A percentile compares a stretch with the other conserved stretches of the same genome.
These are phyloP conservation scores for Amblyjoppa proteus DNA, from an alignment of 2,888 invertebrate species.

Conservation along the genomic window DNA sequence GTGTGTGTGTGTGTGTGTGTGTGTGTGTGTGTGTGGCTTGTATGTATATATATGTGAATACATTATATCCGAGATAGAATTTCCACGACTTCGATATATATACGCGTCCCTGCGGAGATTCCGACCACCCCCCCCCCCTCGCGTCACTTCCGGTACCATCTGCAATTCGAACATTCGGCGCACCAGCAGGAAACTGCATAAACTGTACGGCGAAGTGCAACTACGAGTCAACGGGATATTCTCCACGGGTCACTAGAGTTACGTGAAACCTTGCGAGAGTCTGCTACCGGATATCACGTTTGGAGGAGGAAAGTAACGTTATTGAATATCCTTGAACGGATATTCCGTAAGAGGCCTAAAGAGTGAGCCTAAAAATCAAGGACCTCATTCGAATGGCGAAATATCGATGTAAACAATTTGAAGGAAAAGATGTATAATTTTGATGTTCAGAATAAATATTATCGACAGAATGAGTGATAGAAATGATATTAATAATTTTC, in stretches of 20 bases:
- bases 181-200: conserved; percentile 41
- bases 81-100: conserved; percentile 57
- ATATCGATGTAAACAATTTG: too few species aligned
- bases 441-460: too few species aligned
- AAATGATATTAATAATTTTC: too few species aligned
- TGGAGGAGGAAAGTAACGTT: not conserved
- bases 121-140: not conserved
- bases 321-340: not conserved
- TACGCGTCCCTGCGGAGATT: conserved; percentile 54
- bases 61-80: conserved; percentile 51
- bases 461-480: too few species aligned
- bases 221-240: conserved; percentile 56
- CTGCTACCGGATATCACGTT: conserved; percentile 23
- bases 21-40: too few species aligned
- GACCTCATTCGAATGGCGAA: too few species aligned
- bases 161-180: conserved; percentile 60
- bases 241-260: conserved; percentile 59
- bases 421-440: too few species aligned
- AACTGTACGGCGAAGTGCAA: not conserved
- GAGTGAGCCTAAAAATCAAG: too few species aligned
- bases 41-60: not conserved
- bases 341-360: too few species aligned
- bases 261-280: conserved; percentile 30
- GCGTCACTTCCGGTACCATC: conserved; percentile 35
- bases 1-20: too few species aligned